These are phyloP conservation scores for Rhynchophorus ferrugineus DNA, from an alignment of 1,140 invertebrate genomes.

Conservation along the genomic window DNA sequence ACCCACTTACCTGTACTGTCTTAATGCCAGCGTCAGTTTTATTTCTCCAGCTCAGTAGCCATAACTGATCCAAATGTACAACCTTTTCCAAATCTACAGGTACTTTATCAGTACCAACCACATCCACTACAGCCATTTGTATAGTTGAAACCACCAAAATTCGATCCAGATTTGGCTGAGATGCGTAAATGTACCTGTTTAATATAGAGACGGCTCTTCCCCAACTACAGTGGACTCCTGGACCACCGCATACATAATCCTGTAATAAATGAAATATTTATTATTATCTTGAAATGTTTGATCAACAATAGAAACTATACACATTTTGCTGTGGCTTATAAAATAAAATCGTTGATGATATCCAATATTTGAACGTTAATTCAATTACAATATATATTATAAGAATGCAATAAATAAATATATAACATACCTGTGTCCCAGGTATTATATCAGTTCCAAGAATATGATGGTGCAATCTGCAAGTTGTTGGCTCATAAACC, in stretches of 20 bases:
- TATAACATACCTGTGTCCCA: constrained; percentile 59
- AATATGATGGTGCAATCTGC: constrained; percentile 65
- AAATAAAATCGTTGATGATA: no score
- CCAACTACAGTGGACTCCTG: constrained; percentile 61
- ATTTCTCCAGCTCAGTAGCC: constrained; percentile 67
- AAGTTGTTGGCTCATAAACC: constrained; percentile 67
- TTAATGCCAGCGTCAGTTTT: constrained; percentile 51
- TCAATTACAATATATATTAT: background rate
- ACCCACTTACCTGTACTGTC: constrained; percentile 57
- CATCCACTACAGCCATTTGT: constrained; percentile 67
- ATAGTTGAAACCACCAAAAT: constrained; percentile 65
- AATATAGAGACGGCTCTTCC: constrained; percentile 66
- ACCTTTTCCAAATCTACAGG: constrained; percentile 69
- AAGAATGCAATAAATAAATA: no score
- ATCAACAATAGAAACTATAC: background rate
- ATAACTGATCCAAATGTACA: constrained; percentile 68
- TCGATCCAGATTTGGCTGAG: constrained; percentile 63
- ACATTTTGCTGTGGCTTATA: no score
- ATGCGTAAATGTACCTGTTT: constrained; percentile 67
- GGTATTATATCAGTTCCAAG: constrained; percentile 67
- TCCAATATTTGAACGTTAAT: background rate
- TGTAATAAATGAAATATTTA: constrained; percentile 31
- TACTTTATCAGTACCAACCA: constrained; percentile 66
- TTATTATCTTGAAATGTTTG: background rate
- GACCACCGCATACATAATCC: constrained; percentile 66